Conservation (phyloP, 2,797 vertebrate species). For the Lacerta agilis region DNA sequence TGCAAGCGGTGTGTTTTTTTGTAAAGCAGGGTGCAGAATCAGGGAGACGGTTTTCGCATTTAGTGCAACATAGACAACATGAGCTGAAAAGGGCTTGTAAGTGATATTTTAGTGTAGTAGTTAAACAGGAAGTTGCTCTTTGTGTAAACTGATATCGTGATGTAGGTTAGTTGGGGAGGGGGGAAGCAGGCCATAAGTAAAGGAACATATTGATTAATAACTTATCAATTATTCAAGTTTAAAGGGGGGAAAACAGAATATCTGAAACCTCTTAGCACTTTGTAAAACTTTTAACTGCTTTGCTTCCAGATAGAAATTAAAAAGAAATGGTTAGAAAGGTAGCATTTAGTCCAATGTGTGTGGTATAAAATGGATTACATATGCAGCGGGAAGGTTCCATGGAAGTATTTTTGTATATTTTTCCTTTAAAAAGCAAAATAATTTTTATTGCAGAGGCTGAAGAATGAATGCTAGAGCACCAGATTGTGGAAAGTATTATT, state of each 20-base stretch:
- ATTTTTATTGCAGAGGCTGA: neutral
- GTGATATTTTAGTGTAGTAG: constrained; percentile 58
- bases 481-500: constrained; percentile 18
- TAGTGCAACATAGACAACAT: constrained; percentile 53
- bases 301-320: constrained; percentile 3
- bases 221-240: constrained; percentile 51
- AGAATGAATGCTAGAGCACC: neutral
- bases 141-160: constrained; percentile 23
- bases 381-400: neutral
- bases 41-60: constrained; percentile 61
- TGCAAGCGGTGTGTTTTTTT: constrained; percentile 74
- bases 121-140: constrained; percentile 42
- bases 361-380: neutral
- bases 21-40: constrained; percentile 71
- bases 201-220: constrained; percentile 48
- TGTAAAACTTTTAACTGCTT: constrained; percentile 22
- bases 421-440: neutral
- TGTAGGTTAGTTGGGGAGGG: neutral
- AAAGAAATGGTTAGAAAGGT: neutral
- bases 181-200: neutral
- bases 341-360: neutral
- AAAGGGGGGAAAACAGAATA: constrained; percentile 37
- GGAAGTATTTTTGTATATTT: neutral
- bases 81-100: constrained; percentile 51
- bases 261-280: constrained; percentile 43